A percentile compares a stretch with the other conserved stretches of the same genome.
phyloP scores from a whole-genome alignment of 2,797 vertebrate genomes.

The Decapterus maruadsi region DNA sequence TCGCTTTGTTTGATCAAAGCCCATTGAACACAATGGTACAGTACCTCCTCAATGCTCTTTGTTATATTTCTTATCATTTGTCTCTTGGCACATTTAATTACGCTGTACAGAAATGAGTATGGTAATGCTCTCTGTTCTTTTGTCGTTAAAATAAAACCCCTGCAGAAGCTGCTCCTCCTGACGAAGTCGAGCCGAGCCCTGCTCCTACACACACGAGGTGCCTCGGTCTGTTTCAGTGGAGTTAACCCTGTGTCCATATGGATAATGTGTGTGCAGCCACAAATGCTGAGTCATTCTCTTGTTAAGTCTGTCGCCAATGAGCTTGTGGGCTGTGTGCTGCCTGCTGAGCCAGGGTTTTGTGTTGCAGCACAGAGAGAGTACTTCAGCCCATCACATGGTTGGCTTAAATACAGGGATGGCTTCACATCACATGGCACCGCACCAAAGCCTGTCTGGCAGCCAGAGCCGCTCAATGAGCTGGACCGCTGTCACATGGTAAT shows the following conservation, averaged over 20 bases:
- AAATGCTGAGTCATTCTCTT: slow-evolving; percentile 79
- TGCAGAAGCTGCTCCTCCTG: neutral
- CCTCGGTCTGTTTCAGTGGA: slow-evolving; percentile 11
- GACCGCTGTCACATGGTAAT: neutral
- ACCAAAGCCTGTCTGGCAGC: slow-evolving; percentile 22
- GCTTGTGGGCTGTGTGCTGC: slow-evolving; percentile 20
- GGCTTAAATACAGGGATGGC: neutral
- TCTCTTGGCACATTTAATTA: slow-evolving; percentile 6
- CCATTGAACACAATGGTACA: neutral
- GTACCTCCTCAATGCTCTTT: neutral
- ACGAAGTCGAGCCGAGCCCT: neutral
- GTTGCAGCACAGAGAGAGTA: slow-evolving; percentile 32
- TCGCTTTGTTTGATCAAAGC: slow-evolving; percentile 43
- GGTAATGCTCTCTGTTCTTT: neutral
- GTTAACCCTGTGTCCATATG: slow-evolving; percentile 25
- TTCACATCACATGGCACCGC: slow-evolving; percentile 38
- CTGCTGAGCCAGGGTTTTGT: slow-evolving; percentile 67
- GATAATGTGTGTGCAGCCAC: slow-evolving; percentile 42
- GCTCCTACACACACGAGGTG: neutral
- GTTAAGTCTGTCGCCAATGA: slow-evolving; percentile 68
- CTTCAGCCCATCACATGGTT: slow-evolving; percentile 57
- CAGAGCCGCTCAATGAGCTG: neutral
- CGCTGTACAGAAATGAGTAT: neutral
- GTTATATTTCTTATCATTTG: neutral
- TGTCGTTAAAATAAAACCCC: neutral